phyloP scores from a whole-genome alignment of 2,797 vertebrate species.

The Sebastes umbrosus region DNA sequence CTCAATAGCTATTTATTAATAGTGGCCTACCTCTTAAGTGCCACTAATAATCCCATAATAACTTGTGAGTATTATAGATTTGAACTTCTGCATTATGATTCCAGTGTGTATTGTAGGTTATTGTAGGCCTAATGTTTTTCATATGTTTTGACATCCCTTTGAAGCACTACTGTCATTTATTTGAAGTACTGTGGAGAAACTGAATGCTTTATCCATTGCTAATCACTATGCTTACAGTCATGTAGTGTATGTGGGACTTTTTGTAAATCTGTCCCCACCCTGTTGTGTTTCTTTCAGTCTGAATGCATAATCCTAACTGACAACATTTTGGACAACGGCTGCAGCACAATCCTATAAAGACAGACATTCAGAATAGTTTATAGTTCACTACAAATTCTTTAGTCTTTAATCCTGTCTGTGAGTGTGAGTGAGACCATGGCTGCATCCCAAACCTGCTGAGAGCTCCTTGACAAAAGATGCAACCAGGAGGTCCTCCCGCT shows the following conservation, averaged over 20 bases:
- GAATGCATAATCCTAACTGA: slow-evolving; percentile 23
- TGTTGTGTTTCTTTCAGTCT: slow-evolving; percentile 38
- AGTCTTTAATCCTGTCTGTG: neutral
- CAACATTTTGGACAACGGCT: neutral
- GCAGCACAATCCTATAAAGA: neutral
- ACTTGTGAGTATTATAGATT: neutral
- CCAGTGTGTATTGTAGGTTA: neutral
- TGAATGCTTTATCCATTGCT: neutral
- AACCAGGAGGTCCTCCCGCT: slow-evolving; percentile 43
- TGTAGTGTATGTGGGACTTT: neutral
- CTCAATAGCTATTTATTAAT: neutral
- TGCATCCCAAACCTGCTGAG: slow-evolving; percentile 26
- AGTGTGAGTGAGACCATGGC: slow-evolving; percentile 26
- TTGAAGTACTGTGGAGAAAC: neutral
- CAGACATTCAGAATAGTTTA: neutral
- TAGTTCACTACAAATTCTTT: neutral
- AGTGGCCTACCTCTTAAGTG: too few relatives aligned
- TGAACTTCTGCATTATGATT: neutral
- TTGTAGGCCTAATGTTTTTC: neutral
- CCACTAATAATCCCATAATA: neutral
- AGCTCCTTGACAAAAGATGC: slow-evolving; percentile 54
- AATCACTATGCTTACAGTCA: neutral
- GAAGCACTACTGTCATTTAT: neutral
- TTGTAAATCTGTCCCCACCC: slow-evolving; percentile 22
- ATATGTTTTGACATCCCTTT: neutral